phyloP scores from a whole-genome alignment of 2,797 vertebrate species.

The Lepidocolaptes lacrymiger region DNA sequence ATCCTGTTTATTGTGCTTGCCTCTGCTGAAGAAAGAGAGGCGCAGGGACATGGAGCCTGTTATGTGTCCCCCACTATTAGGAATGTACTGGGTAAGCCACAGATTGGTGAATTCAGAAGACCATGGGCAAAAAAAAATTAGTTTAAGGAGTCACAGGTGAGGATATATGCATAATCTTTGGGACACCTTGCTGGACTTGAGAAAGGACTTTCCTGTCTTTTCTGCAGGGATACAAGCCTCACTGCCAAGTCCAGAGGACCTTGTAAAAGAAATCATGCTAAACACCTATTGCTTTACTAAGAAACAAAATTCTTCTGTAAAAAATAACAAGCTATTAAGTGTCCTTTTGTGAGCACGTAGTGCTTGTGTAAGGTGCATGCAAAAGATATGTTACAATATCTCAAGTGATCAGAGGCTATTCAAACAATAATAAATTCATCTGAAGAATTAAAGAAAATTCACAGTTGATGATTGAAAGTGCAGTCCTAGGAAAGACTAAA shows the following conservation, averaged over 20 bases:
- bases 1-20: background rate
- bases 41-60: background rate
- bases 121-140: background rate
- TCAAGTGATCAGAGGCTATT: background rate
- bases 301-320: background rate
- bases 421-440: background rate
- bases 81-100: background rate
- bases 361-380: background rate
- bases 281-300: background rate
- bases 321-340: background rate
- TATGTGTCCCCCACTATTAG: background rate
- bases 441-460: background rate
- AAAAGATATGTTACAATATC: background rate
- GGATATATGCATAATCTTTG: background rate
- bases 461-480: background rate
- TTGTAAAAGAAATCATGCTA: background rate
- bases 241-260: background rate
- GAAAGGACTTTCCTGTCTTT: background rate
- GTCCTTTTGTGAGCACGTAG: background rate
- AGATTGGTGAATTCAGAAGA: background rate
- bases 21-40: background rate
- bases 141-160: background rate
- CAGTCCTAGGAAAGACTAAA: background rate
- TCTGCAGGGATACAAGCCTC: background rate
- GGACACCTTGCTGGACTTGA: background rate